Percentiles rank a stretch among this genome's conserved stretches.
Evolutionary conservation across 1,140 invertebrate species (phyloP).

Genomic region (Pogonognathellus flavescens): DNA sequence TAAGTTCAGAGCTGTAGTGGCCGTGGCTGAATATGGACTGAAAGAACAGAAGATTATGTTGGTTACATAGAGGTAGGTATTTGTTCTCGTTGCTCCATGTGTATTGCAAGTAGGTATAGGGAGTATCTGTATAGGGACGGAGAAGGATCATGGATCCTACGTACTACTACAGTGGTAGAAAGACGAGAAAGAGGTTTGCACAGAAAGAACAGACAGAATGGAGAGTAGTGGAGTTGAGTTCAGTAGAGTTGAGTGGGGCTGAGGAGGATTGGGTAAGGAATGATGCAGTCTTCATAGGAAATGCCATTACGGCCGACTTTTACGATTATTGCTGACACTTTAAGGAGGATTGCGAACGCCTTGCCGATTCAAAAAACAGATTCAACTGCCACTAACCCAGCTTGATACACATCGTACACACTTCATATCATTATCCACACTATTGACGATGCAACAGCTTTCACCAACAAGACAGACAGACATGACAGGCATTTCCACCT

Average conservation of each 20-base stretch:
- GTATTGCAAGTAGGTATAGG: neutral
- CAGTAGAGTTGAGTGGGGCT: constrained; percentile 29
- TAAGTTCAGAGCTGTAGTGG: constrained; percentile 4
- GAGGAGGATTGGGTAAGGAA: constrained; percentile 62
- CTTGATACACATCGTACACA: constrained; percentile 67
- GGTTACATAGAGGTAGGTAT: neutral
- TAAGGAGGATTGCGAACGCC: constrained; percentile 67
- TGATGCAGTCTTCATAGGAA: constrained; percentile 67
- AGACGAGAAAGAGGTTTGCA: neutral
- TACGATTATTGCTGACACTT: constrained; percentile 67
- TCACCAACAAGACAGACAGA: constrained; percentile 48
- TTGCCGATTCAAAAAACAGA: constrained; percentile 67
- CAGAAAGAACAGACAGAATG: constrained; percentile 16
- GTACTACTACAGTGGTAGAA: neutral
- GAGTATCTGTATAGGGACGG: neutral
- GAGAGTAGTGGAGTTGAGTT: constrained; percentile 2
- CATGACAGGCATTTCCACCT: constrained; percentile 21
- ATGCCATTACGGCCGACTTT: constrained; percentile 67
- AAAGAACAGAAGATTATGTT: neutral
- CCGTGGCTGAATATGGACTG: neutral
- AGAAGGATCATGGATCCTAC: neutral
- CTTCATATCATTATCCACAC: constrained; percentile 67
- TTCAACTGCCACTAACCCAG: constrained; percentile 66
- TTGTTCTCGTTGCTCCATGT: constrained; percentile 3
- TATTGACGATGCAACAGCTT: constrained; percentile 63